Evolutionary conservation across 2,797 vertebrate genomes (phyloP).

Genomic region (Phoeniculus purpureus): DNA sequence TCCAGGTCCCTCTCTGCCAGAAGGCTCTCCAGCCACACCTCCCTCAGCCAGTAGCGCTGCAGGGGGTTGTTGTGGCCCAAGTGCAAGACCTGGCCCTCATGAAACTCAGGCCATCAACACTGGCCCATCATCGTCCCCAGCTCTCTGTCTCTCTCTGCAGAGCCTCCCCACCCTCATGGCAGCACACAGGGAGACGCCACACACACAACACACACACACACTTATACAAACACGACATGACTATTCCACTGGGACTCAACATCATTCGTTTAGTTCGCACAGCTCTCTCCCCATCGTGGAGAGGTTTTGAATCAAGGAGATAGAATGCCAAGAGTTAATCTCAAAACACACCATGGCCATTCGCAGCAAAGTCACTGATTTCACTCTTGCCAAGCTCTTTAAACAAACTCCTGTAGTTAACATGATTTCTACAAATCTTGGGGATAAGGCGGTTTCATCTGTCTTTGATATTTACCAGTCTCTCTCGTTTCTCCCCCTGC

Average conservation of each 20-base stretch:
- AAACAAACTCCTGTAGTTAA: slow-evolving; percentile 31
- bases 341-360: not conserved
- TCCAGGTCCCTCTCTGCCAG: too few relatives aligned
- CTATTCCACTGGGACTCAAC: not conserved
- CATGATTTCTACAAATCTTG: slow-evolving; percentile 44
- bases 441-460: slow-evolving; percentile 26
- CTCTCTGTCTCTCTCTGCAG: too few relatives aligned
- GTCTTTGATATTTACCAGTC: slow-evolving; percentile 55
- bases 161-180: too few relatives aligned
- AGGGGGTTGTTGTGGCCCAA: too few relatives aligned
- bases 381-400: slow-evolving; percentile 34
- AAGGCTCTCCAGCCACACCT: too few relatives aligned
- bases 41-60: too few relatives aligned
- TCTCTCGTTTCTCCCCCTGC: not conserved
- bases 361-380: slow-evolving; percentile 8
- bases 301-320: not conserved
- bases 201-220: too few relatives aligned
- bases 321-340: not conserved
- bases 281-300: not conserved
- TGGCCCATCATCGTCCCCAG: too few relatives aligned
- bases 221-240: too few relatives aligned
- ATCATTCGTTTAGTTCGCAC: not conserved
- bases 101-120: too few relatives aligned
- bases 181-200: too few relatives aligned
- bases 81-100: too few relatives aligned